Base-by-base conservation (phyloP, 2,888 invertebrate species). In the Melikaiella ostensackeni region DNA sequence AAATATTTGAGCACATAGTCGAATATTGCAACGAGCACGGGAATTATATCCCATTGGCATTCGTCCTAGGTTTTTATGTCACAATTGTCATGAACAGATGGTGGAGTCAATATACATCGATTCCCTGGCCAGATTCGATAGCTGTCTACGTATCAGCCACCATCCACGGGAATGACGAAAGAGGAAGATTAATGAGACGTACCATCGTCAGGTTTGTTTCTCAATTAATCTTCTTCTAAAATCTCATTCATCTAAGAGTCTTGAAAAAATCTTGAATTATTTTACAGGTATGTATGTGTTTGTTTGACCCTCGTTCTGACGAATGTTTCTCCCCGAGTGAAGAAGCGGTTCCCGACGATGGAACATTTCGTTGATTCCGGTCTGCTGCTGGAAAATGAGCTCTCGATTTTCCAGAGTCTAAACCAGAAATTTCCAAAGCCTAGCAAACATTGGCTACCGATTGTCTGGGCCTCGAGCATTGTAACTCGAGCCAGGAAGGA, bases 21-120 rank as follows among this genome's bases (percentile, higher is more conserved):
- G 94, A 94, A 82, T 98, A 98, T 92, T 98, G 98, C 92, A 95
- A 95, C 88, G 95, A 95, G 84, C 97, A 97, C 92, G 96, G 96
- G 85, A 96, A 96, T 92, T 94, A 97, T 85, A 98, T 98, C 86
- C 98, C 98, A 19, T 92, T 98, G 83, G 97, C 98, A 7, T 98
- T 98, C 91, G 97, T 98, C 79, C 93, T 98, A 85, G 98, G 98
- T 85, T 98, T 98, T 93, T 98, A 98, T 92, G 98, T 98, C 75
- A 95, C 96, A 9, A 95, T 98, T 84, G 97, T 98, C 74, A 97
- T 98, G 95, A 96, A 96, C 78, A 94, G 98, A 86, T 98, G 98
- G 98, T 94, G 94, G 94, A 92, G 92, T 86, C 94, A 94, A 88
- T 94, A 93, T 85, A 91, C 90, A 79, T 90, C 91, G 55, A 93